A percentile compares a stretch with the other conserved stretches of the same genome.
Conservation (phyloP, 2,888 invertebrate genomes). For the Scrobipalpa atriplicella region DNA sequence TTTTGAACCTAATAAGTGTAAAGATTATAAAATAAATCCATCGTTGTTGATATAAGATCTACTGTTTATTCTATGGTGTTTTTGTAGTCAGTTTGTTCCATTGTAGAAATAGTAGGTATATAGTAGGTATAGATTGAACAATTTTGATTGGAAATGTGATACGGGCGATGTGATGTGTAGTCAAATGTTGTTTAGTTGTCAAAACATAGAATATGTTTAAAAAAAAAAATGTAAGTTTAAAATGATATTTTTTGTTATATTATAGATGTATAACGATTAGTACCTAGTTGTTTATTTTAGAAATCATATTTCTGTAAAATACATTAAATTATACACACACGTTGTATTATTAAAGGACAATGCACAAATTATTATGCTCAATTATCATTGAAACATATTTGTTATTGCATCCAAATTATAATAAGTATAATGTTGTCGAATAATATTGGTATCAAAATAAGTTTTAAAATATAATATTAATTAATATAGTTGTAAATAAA, state of each 20-base stretch:
- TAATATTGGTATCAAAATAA: not conserved
- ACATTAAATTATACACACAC: constrained; percentile 11
- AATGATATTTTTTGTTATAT: not conserved
- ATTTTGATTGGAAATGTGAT: constrained; percentile 52
- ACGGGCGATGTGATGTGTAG: constrained; percentile 42
- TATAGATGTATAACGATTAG: too few relatives aligned
- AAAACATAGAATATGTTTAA: not conserved
- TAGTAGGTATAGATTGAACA: constrained; percentile 39
- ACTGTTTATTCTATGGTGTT: constrained; percentile 24
- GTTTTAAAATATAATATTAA: not conserved
- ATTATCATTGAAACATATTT: constrained; percentile 30
- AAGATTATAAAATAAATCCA: constrained; percentile 42
- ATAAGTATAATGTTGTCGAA: not conserved
- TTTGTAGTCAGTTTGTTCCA: constrained; percentile 41
- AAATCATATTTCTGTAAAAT: not conserved
- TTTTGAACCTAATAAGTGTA: constrained; percentile 18
- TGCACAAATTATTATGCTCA: constrained; percentile 57
- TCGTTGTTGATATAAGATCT: constrained; percentile 39
- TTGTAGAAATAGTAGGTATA: constrained; percentile 43
- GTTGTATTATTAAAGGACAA: constrained; percentile 35
- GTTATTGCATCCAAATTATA: not conserved
- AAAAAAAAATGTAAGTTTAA: not conserved
- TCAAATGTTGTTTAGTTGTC: constrained; percentile 13
- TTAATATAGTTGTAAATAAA: not conserved
- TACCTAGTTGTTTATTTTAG: constrained; percentile 4